Evolutionary conservation across 2,113 vertebrate genomes (phyloP).

Genomic region (Cynoglossus semilaevis): DNA sequence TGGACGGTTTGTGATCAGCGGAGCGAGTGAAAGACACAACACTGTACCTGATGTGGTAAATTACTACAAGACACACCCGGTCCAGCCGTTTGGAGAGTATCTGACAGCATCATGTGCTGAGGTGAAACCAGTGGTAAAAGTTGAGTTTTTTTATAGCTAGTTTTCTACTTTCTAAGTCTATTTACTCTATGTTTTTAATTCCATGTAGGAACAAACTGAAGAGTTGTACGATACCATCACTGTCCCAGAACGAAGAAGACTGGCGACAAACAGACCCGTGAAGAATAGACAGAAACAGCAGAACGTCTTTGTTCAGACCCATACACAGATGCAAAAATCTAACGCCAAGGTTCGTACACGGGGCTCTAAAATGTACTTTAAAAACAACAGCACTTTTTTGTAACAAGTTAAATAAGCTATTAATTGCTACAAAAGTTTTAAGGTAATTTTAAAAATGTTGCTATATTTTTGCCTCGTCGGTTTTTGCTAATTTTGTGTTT

Average conservation of each 20-base stretch:
- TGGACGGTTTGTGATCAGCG: constrained; percentile 77
- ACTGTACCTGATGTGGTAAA: constrained; percentile 75
- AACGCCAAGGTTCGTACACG: no score
- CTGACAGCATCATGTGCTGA: constrained; percentile 75
- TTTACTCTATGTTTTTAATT: not conserved
- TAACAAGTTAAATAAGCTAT: no score
- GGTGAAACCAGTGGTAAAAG: constrained; percentile 56
- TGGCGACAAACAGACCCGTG: constrained; percentile 6
- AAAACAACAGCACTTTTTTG: no score
- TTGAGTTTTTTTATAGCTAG: no score
- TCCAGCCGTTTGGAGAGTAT: constrained; percentile 84
- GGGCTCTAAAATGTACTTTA: no score
- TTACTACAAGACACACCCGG: constrained; percentile 74
- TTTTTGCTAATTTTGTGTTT: no score
- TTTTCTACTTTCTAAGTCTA: no score
- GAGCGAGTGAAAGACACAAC: constrained; percentile 71
- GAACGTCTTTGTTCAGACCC: no score
- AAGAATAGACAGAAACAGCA: constrained; percentile 40
- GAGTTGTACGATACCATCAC: constrained; percentile 75
- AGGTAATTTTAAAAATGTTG: no score
- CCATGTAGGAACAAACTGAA: constrained; percentile 51
- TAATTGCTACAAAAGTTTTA: not conserved
- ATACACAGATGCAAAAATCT: no score
- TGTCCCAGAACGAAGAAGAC: constrained; percentile 47
- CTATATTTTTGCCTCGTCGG: no score